Conservation (phyloP, 2,113 vertebrate species). For the Scatophagus argus region DNA sequence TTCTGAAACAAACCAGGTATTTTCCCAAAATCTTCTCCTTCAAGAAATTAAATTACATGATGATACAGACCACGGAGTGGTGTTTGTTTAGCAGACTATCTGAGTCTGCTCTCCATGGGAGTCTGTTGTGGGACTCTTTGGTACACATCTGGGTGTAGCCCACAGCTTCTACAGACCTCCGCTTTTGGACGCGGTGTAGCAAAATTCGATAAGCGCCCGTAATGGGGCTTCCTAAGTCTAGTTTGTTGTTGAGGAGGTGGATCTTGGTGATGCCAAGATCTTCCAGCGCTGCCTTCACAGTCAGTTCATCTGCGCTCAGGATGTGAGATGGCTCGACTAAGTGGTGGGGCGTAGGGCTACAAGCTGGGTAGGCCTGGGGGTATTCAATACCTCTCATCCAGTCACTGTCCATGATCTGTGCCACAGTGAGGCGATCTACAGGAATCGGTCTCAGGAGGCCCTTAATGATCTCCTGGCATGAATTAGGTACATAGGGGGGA, state of each 20-base stretch:
- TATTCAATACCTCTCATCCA: conserved; percentile 80
- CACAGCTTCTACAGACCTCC: conserved; percentile 59
- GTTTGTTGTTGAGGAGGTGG: conserved; percentile 71
- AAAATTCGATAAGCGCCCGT: conserved; percentile 81
- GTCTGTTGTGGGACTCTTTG: conserved; percentile 39
- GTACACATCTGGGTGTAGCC: conserved; percentile 39
- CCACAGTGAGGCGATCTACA: conserved; percentile 62
- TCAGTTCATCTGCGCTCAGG: conserved; percentile 70
- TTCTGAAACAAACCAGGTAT: neutral
- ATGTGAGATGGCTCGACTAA: conserved; percentile 55
- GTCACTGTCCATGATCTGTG: conserved; percentile 66
- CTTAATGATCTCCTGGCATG: conserved; percentile 77
- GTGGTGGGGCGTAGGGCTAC: conserved; percentile 59
- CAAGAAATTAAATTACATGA: conserved; percentile 64
- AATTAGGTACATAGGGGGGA: conserved; percentile 68
- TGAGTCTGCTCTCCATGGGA: conserved; percentile 47
- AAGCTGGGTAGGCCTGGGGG: conserved; percentile 57
- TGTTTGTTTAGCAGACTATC: conserved; percentile 37
- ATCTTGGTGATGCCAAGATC: conserved; percentile 76
- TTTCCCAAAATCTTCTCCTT: neutral
- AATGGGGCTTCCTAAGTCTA: conserved; percentile 73
- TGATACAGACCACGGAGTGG: conserved; percentile 70
- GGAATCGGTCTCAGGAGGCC: conserved; percentile 75
- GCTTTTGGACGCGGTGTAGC: conserved; percentile 78
- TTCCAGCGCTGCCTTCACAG: conserved; percentile 71